A percentile compares a stretch with the other conserved stretches of the same genome.
Conservation (phyloP, 2,113 vertebrate genomes). For the Nannobrachium achirus region DNA sequence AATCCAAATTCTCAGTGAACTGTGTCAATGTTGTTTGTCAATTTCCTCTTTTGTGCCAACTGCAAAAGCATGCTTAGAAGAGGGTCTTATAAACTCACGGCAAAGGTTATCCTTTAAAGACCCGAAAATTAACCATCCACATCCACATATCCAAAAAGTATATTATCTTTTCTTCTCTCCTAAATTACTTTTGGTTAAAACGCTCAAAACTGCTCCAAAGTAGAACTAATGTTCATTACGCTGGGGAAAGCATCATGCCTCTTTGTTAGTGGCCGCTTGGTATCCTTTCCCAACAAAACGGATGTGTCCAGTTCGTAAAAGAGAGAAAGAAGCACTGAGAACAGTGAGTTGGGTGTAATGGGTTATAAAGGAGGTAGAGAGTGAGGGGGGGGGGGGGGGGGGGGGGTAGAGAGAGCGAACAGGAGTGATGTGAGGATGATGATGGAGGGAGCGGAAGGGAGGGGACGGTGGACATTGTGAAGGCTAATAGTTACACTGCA, state of each 20-base stretch:
- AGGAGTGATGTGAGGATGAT: constrained; percentile 24
- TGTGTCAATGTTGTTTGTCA: constrained; percentile 16
- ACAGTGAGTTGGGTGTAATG: constrained; percentile 66
- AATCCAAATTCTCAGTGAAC: constrained; percentile 43
- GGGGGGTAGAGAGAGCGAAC: constrained; percentile 17
- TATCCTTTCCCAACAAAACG: constrained; percentile 30
- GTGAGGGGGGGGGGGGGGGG: constrained; percentile 64
- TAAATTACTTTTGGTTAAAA: background rate
- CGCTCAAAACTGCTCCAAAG: background rate
- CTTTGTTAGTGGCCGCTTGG: constrained; percentile 17
- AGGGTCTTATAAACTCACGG: constrained; percentile 13
- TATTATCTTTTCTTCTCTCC: constrained; percentile 1
- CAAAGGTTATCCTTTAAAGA: constrained; percentile 20
- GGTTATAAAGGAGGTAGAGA: constrained; percentile 79
- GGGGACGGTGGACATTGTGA: constrained; percentile 29
- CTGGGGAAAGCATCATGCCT: constrained; percentile 9
- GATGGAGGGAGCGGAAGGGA: constrained; percentile 61
- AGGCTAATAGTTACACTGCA: constrained; percentile 35
- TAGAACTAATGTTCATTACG: background rate
- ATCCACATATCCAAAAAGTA: constrained; percentile 38
- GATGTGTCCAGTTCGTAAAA: constrained; percentile 53
- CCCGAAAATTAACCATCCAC: constrained; percentile 24
- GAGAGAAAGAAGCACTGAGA: constrained; percentile 63
- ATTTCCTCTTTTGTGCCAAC: constrained; percentile 22
- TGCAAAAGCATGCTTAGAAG: constrained; percentile 48